phyloP scores from a whole-genome alignment of 2,888 invertebrate genomes.

The Andrena camellia region DNA sequence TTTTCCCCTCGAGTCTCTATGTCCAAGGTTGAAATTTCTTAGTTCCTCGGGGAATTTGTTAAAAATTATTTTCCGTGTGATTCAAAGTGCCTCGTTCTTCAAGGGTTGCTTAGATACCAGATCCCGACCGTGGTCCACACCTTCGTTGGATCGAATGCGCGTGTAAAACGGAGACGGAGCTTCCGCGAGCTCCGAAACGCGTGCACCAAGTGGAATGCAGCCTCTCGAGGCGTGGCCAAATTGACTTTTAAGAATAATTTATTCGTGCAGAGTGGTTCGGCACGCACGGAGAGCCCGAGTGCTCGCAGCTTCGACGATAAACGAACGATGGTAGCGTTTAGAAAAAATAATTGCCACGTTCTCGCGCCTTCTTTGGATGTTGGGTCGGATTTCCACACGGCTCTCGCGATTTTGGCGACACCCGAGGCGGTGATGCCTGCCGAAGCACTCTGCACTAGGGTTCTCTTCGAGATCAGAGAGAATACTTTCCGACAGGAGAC shows the following conservation, averaged over 20 bases:
- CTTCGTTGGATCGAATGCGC: not conserved
- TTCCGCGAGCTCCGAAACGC: constrained; percentile 5
- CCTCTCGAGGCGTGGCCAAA: constrained; percentile 17
- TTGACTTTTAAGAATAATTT: constrained; percentile 36
- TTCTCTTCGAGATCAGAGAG: not conserved
- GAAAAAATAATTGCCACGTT: constrained; percentile 32
- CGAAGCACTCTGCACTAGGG: constrained; percentile 1
- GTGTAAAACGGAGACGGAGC: not conserved
- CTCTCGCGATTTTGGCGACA: not conserved
- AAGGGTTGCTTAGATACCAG: no score
- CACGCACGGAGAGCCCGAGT: not conserved
- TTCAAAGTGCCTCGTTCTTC: no score
- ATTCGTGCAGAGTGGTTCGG: not conserved
- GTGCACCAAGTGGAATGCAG: not conserved
- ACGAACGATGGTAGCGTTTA: constrained; percentile 10
- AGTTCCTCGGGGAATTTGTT: no score
- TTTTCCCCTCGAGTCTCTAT: no score
- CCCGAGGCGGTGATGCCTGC: not conserved
- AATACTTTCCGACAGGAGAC: constrained; percentile 38
- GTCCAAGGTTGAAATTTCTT: no score
- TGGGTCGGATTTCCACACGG: not conserved
- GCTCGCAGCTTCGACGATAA: not conserved
- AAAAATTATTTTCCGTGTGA: no score
- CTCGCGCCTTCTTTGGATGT: not conserved
- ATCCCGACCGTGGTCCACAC: no score